These are phyloP conservation scores for Polydrusus pterygomalis DNA, from an alignment of 2,888 invertebrate genomes.

Conservation along the genomic window DNA sequence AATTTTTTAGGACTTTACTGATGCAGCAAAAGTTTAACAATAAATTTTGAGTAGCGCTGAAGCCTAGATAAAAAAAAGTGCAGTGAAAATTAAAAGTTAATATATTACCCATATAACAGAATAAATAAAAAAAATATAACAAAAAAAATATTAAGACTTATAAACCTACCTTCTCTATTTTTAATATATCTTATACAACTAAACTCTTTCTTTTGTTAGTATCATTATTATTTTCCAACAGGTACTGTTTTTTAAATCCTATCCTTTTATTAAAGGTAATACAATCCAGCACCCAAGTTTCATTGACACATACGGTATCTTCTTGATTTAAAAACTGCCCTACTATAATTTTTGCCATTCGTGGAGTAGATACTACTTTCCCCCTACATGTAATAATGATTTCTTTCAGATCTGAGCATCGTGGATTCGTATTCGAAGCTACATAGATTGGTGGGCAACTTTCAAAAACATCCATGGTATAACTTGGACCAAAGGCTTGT, in stretches of 20 bases:
- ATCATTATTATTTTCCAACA: conserved; percentile 1
- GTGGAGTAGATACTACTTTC: conserved; percentile 71
- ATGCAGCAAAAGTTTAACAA: too few relatives aligned
- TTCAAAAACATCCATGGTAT: conserved; percentile 77
- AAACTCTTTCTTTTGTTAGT: conserved; percentile 39
- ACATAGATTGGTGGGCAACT: conserved; percentile 77
- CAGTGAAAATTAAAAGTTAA: too few relatives aligned
- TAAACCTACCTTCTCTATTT: not conserved
- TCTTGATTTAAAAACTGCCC: conserved; percentile 69
- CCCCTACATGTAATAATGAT: conserved; percentile 77
- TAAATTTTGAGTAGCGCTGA: too few relatives aligned
- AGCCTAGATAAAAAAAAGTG: too few relatives aligned
- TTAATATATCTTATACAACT: conserved; percentile 21
- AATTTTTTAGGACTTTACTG: too few relatives aligned
- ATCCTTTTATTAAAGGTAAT: conserved; percentile 74
- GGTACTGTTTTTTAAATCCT: conserved; percentile 62
- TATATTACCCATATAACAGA: too few relatives aligned
- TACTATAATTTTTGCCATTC: conserved; percentile 75
- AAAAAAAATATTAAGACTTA: not conserved
- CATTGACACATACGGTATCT: conserved; percentile 72
- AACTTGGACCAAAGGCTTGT: conserved; percentile 77
- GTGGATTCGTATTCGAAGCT: conserved; percentile 72
- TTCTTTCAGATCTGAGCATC: conserved; percentile 75
- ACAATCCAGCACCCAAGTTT: conserved; percentile 79
- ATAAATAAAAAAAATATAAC: not conserved